These are phyloP conservation scores for Exocentrus adspersus DNA, from an alignment of 2,888 invertebrate species.

Conservation along the genomic window DNA sequence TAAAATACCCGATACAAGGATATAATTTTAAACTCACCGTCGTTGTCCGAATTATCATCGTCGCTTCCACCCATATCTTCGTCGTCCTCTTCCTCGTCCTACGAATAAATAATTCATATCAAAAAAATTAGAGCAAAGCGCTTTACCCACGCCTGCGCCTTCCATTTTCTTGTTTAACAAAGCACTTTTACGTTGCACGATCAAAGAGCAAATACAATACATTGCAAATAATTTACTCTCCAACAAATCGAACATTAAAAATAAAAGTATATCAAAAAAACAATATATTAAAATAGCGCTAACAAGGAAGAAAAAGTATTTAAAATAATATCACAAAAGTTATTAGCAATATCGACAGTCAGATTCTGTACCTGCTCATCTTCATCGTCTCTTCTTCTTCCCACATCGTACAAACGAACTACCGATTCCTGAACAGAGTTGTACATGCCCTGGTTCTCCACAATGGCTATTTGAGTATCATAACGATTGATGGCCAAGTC, in stretches of 20 bases:
- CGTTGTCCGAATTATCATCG: constrained; percentile 69
- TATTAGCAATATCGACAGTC: background rate
- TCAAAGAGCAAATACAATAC: background rate
- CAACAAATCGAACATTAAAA: background rate
- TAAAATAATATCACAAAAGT: constrained; percentile 16
- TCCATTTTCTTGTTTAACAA: constrained; percentile 2
- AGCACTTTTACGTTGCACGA: too few relatives aligned
- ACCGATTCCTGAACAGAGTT: constrained; percentile 89
- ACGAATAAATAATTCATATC: constrained; percentile 37
- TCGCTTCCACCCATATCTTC: constrained; percentile 72
- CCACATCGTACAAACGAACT: constrained; percentile 93
- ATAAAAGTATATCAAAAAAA: constrained; percentile 1
- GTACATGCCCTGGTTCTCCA: constrained; percentile 88
- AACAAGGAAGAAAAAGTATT: constrained; percentile 2
- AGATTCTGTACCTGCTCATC: constrained; percentile 80
- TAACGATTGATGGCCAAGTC: constrained; percentile 84
- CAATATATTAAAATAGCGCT: background rate
- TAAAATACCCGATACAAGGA: constrained; percentile 13
- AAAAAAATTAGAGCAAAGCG: constrained; percentile 7
- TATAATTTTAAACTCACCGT: constrained; percentile 48
- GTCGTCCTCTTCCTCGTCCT: constrained; percentile 73
- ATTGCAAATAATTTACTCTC: background rate
- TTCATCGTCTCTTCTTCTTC: constrained; percentile 85
- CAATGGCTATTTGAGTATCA: constrained; percentile 89
- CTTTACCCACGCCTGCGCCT: background rate